Conservation (phyloP, 1,140 invertebrate species). For the Meloidogyne hapla region DNA sequence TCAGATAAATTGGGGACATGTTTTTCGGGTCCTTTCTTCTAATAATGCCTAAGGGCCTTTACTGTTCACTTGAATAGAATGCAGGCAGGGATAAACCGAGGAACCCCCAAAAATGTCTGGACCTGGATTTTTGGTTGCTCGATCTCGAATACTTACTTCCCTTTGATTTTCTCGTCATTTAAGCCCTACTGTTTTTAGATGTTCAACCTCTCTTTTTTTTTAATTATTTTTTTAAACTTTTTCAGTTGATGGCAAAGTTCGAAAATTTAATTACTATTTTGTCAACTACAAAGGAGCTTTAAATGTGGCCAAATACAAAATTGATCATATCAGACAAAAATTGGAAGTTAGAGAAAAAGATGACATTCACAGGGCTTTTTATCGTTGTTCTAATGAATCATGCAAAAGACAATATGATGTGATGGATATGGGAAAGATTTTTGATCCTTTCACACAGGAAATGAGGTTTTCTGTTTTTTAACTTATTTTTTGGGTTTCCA, state of each 20-base stretch:
- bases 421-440: constrained; percentile 54
- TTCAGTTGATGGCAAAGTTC: constrained; percentile 38
- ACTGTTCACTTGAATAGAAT: no score
- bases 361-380: constrained; percentile 45
- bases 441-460: constrained; percentile 39
- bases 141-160: no score
- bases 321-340: constrained; percentile 57
- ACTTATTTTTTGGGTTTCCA: background rate
- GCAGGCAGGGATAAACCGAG: no score
- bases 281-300: constrained; percentile 56
- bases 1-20: no score
- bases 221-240: background rate
- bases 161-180: no score
- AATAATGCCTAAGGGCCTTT: no score
- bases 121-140: no score
- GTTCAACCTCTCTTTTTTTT: no score
- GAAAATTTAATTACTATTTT: constrained; percentile 55
- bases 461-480: constrained; percentile 39
- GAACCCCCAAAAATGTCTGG: no score
- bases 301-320: constrained; percentile 57
- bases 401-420: constrained; percentile 47
- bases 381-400: constrained; percentile 37
- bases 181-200: no score
- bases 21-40: no score
- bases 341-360: constrained; percentile 51